Conservation (phyloP, 2,797 vertebrate genomes). For the Benthosema pterotum region DNA sequence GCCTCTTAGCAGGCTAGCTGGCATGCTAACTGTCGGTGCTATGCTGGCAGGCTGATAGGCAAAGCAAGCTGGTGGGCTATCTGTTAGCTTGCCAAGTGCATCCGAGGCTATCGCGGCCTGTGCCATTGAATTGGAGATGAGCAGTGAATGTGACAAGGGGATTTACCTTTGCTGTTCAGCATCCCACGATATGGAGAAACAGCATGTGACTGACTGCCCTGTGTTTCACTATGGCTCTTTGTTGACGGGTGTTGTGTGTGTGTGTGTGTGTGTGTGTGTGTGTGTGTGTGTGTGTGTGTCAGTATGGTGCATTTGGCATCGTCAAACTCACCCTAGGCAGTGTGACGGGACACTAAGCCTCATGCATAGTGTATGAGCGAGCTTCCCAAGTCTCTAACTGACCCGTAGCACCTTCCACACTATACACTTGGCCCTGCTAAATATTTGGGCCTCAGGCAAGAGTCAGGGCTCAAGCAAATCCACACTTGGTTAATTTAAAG, state of each 20-base stretch:
- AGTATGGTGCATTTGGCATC: constrained; percentile 24
- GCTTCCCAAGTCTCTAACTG: constrained; percentile 58
- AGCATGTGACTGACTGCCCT: not conserved
- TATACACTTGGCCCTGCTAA: constrained; percentile 39
- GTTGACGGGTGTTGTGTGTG: constrained; percentile 17
- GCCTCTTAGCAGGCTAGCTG: constrained; percentile 65
- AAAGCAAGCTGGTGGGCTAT: constrained; percentile 61
- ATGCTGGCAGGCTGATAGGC: constrained; percentile 60
- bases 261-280: constrained; percentile 10
- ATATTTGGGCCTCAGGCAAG: constrained; percentile 49
- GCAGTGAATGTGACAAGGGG: constrained; percentile 65
- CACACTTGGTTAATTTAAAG: constrained; percentile 65
- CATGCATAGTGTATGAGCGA: constrained; percentile 67
- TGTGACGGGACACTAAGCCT: constrained; percentile 50
- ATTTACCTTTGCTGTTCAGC: constrained; percentile 67
- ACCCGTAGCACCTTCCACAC: constrained; percentile 56
- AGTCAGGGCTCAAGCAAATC: constrained; percentile 55
- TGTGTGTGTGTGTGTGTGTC: constrained; percentile 9
- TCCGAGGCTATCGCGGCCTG: constrained; percentile 68
- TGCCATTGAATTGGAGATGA: constrained; percentile 72
- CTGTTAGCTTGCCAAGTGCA: constrained; percentile 72
- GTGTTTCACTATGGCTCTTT: not conserved
- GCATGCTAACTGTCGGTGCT: constrained; percentile 66
- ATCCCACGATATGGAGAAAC: constrained; percentile 53
- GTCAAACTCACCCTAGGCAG: constrained; percentile 28